Percentiles rank a stretch among this genome's conserved stretches.
These are phyloP conservation scores for Cephalopterus ornatus DNA, from an alignment of 2,113 vertebrate genomes.

Conservation along the genomic window DNA sequence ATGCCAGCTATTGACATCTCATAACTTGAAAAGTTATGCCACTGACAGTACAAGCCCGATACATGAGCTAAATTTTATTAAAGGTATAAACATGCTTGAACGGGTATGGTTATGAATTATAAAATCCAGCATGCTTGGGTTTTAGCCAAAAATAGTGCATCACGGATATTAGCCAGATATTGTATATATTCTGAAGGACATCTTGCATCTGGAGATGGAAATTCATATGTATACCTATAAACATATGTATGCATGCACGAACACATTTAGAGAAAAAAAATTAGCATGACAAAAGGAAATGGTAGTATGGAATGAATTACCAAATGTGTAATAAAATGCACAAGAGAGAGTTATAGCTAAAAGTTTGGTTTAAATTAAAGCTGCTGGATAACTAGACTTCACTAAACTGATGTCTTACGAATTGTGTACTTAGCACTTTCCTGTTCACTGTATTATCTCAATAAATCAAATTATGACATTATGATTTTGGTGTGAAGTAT, in stretches of 20 bases:
- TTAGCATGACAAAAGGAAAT: background rate
- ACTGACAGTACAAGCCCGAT: background rate
- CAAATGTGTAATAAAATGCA: background rate
- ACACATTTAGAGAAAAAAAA: background rate
- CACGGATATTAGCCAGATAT: background rate
- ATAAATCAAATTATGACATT: background rate
- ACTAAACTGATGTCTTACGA: background rate
- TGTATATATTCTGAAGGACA: background rate
- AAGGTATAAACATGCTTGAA: background rate
- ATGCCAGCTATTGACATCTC: background rate
- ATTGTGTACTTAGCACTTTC: background rate
- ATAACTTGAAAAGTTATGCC: background rate
- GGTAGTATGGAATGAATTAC: background rate
- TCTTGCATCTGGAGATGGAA: background rate
- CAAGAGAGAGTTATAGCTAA: background rate
- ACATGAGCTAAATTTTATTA: background rate
- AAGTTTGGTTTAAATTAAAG: background rate
- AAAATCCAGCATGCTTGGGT: background rate
- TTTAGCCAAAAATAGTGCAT: background rate
- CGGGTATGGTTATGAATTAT: background rate
- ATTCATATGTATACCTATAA: background rate
- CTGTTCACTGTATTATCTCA: background rate
- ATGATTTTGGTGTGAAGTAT: background rate
- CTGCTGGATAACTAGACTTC: background rate
- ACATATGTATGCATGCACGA: background rate